Base-by-base conservation (phyloP, 2,888 invertebrate species). In the Rhogogaster chlorosoma region DNA sequence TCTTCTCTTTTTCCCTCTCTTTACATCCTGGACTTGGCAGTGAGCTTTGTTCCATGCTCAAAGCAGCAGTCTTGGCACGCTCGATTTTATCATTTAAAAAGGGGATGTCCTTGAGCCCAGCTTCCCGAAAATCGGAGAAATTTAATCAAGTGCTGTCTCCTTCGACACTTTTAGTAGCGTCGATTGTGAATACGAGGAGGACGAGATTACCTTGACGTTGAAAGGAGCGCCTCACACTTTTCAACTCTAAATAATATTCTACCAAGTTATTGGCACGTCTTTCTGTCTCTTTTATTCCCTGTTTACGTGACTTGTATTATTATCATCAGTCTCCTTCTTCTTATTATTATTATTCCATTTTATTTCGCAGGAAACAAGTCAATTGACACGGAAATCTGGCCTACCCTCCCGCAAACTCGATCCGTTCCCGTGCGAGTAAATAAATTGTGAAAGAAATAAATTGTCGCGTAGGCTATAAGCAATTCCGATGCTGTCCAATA, bases 241-340 rank as follows among this genome's bases (percentile, higher is more conserved):
- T 61, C 61, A 36, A 80, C 12, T 61, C n/a, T 38, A 38, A 80
- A 80, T 80, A 77, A 77, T 77, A 49, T 77, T 67, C 49, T 53
- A 77, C 9, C 77, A 49, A 77, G 49, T 49, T 77, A 77, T 77
- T 53, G 77, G 77, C 77, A 36, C 77, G 77, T 53, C 45, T 36
- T 80, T 61, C 80, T 49, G 38, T 36, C 61, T 57, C 80, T 80
- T 80, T 80, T 61, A 38, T 80, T 38, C 78, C 15, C 57, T 80
- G 80, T 80, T 80, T 80, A 80, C 61, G 80, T 80, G 80, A 61
- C 80, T 80, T 57, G 80, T 83, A 83, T 83, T 67, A 67, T 83
- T 45, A 70, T 67, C 26, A n/a, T 64, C 29, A 64, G 38, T 15
- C 26, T 67, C n/a, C 15, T 42, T 78, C 18, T 45, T 45, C 45